Conservation (phyloP, 2,113 vertebrate species). For the Bostrychus sinensis region DNA sequence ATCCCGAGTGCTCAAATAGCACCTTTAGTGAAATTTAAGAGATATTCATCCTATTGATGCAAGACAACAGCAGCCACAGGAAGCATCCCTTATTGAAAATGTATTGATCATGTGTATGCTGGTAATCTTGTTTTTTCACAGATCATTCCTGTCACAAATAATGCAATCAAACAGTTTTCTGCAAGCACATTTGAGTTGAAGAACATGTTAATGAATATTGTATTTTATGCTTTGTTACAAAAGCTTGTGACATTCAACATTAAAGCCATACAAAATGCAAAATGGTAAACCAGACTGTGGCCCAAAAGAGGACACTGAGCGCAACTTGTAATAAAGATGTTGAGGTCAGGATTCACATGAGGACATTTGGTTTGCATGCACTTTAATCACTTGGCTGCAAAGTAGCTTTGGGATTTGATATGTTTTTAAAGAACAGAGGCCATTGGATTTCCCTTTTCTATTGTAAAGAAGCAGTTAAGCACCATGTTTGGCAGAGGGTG, state of each 20-base stretch:
- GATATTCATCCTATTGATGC: no score
- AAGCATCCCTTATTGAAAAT: no score
- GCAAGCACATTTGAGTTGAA: no score
- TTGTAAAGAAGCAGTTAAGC: background rate
- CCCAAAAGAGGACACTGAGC: background rate
- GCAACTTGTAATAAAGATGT: background rate
- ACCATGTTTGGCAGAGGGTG: background rate
- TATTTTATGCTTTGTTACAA: background rate
- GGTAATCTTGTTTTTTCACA: no score
- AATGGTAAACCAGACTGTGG: background rate
- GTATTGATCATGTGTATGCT: no score
- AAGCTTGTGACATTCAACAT: background rate
- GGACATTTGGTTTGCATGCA: slow-evolving; percentile 1
- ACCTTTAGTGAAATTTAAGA: no score
- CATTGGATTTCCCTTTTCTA: background rate
- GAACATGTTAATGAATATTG: no score
- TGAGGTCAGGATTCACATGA: slow-evolving; percentile 1
- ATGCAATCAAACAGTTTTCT: no score
- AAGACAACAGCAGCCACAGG: no score
- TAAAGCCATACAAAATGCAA: background rate
- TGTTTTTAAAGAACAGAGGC: background rate
- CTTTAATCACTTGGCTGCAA: slow-evolving; percentile 3
- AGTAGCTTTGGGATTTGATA: background rate
- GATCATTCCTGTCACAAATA: no score
- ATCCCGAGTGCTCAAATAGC: no score